Evolutionary conservation across 1,140 invertebrate species (phyloP).

Genomic region (Drosophila melanica): DNA sequence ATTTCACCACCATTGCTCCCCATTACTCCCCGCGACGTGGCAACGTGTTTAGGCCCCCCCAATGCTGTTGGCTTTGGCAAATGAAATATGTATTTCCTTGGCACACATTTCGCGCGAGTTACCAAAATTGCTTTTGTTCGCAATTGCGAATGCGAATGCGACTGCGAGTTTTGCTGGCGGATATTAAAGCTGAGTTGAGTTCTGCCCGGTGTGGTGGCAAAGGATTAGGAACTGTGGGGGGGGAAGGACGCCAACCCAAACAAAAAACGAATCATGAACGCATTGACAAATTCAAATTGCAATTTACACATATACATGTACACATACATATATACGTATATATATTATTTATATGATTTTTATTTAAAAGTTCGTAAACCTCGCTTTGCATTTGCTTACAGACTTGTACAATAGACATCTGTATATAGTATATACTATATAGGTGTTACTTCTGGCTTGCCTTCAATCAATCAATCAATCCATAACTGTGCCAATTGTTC

Average conservation of each 20-base stretch:
- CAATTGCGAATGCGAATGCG: slow-evolving; percentile 12
- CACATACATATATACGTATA: slow-evolving; percentile 17
- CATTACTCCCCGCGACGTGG: slow-evolving; percentile 33
- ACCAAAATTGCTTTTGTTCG: slow-evolving; percentile 44
- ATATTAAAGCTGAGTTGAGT: slow-evolving; percentile 20
- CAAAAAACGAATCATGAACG: slow-evolving; percentile 27
- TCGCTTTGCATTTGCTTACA: slow-evolving; percentile 40
- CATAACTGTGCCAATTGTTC: slow-evolving; percentile 1
- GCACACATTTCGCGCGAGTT: slow-evolving; percentile 54
- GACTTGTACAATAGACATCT: slow-evolving; percentile 30
- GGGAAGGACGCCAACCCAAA: not conserved
- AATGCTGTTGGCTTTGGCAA: slow-evolving; percentile 35
- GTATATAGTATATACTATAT: slow-evolving; percentile 14
- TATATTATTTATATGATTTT: slow-evolving; percentile 41
- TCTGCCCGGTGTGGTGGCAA: not conserved
- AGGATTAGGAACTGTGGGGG: not conserved
- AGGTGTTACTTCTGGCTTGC: slow-evolving; percentile 14
- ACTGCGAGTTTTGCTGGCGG: slow-evolving; percentile 5
- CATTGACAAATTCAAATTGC: slow-evolving; percentile 31
- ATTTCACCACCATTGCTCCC: not conserved
- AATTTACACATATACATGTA: slow-evolving; percentile 31
- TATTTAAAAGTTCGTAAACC: slow-evolving; percentile 42
- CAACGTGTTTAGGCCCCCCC: slow-evolving; percentile 47
- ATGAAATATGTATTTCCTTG: slow-evolving; percentile 65
- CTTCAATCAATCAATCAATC: slow-evolving; percentile 17